Evolutionary conservation across 2,797 vertebrate species (phyloP).

Genomic region (Alectoris magna): DNA sequence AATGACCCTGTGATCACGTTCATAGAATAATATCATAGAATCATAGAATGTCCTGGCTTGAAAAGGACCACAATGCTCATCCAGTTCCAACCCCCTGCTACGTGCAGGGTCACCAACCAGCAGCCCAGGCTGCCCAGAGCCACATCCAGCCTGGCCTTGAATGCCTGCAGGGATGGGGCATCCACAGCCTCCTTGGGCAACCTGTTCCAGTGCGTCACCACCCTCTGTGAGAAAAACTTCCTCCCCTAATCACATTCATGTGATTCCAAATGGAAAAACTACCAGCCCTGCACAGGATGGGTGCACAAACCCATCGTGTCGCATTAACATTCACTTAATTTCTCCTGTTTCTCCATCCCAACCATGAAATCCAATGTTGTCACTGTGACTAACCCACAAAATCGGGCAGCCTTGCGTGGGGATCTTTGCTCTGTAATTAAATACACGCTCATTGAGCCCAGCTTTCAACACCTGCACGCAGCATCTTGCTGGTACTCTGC

Average conservation of each 20-base stretch:
- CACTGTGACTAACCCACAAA: conserved; percentile 38
- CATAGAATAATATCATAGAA: neutral
- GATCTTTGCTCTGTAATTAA: neutral
- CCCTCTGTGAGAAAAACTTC: no score
- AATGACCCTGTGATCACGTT: no score
- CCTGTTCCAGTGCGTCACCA: no score
- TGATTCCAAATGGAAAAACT: neutral
- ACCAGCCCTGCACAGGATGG: rapidly evolving
- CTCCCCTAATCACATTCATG: neutral
- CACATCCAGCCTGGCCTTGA: no score
- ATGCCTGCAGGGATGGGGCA: no score
- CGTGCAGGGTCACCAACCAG: no score
- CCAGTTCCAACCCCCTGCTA: no score
- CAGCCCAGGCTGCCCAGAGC: no score
- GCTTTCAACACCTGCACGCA: neutral
- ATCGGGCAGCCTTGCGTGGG: neutral
- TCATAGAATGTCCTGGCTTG: no score
- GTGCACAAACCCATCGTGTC: rapidly evolving
- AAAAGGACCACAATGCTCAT: no score
- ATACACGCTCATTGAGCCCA: rapidly evolving
- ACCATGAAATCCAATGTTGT: conserved; percentile 28
- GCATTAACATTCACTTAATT: conserved; percentile 7
- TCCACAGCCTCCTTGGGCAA: no score
- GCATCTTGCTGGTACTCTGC: neutral
- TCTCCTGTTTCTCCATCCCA: neutral